Evolutionary conservation across 2,888 invertebrate genomes (phyloP).

Genomic region (Lithophane leautieri): DNA sequence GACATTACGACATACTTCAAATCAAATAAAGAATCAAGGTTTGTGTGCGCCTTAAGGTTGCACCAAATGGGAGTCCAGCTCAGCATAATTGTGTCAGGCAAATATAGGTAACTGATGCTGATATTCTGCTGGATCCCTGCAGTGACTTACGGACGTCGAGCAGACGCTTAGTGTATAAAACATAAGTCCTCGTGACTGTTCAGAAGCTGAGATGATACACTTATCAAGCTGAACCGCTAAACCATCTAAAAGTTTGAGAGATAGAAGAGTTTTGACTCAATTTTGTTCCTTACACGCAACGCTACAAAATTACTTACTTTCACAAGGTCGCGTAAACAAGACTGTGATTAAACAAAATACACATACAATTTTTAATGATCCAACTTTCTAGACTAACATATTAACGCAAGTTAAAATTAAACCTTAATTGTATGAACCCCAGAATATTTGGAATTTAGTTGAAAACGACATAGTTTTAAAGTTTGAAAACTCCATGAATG

Average conservation of each 20-base stretch:
- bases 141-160: no score
- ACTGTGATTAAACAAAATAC: slow-evolving; percentile 21
- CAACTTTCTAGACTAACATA: slow-evolving; percentile 57
- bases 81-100: no score
- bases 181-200: not conserved
- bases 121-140: no score
- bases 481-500: slow-evolving; percentile 64
- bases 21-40: no score
- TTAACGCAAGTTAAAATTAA: slow-evolving; percentile 53
- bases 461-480: slow-evolving; percentile 69
- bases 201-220: not conserved
- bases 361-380: slow-evolving; percentile 21
- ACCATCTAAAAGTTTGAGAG: not conserved
- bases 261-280: not conserved
- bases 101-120: no score
- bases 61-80: no score
- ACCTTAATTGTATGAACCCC: slow-evolving; percentile 36
- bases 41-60: no score
- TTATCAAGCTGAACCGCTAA: not conserved
- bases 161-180: no score
- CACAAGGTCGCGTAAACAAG: not conserved
- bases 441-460: slow-evolving; percentile 53
- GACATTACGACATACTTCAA: no score
- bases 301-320: slow-evolving; percentile 7
- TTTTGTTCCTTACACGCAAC: not conserved